Conservation (phyloP, 2,797 vertebrate genomes). For the Hephaestus fuliginosus region DNA sequence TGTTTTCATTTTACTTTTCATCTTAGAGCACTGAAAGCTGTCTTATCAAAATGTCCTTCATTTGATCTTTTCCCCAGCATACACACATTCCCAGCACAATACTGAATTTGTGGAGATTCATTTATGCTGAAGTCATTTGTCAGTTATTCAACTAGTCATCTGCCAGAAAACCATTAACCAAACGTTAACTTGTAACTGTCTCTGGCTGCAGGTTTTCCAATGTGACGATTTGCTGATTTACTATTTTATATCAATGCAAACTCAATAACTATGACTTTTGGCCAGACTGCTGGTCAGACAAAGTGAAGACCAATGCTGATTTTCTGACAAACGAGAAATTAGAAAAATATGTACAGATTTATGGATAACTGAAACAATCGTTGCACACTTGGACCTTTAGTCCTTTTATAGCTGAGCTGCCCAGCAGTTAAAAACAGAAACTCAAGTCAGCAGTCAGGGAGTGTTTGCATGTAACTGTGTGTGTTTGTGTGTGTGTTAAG, state of each 20-base stretch:
- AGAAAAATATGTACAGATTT: neutral
- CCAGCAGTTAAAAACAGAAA: neutral
- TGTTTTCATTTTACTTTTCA: neutral
- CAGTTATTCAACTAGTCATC: neutral
- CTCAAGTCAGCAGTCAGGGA: neutral
- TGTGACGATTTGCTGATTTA: neutral
- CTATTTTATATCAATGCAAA: neutral
- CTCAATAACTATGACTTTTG: neutral
- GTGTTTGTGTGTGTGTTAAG: slow-evolving; percentile 21
- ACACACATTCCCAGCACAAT: neutral
- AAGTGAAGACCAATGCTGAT: neutral
- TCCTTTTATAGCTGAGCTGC: neutral
- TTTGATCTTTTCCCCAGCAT: neutral
- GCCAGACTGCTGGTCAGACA: neutral
- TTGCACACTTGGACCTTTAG: neutral
- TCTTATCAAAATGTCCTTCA: too few species aligned
- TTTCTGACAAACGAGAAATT: too few species aligned
- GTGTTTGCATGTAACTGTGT: slow-evolving; percentile 12
- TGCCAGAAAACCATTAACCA: neutral
- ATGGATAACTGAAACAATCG: neutral
- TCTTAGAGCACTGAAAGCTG: neutral
- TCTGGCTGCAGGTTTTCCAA: neutral
- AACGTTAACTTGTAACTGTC: too few species aligned
- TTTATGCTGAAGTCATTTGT: neutral
- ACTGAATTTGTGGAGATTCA: neutral